Percentiles rank a stretch among this genome's conserved stretches.
These are phyloP conservation scores for Mythimna impura DNA, from an alignment of 2,888 invertebrate species.

Conservation along the genomic window DNA sequence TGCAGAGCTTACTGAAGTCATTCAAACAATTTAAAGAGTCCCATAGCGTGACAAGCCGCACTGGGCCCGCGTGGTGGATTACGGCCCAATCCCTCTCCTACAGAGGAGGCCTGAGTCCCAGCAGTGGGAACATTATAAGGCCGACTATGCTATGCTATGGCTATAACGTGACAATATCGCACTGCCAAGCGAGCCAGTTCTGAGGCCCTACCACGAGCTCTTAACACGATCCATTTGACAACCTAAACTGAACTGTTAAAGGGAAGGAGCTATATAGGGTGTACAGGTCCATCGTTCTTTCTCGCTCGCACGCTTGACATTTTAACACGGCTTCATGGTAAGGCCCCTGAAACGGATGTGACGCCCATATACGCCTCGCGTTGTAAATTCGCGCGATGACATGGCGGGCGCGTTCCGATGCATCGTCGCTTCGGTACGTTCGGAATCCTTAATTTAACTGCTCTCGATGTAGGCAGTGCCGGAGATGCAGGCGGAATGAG, in stretches of 20 bases:
- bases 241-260: too few species aligned
- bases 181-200: conserved; percentile 29
- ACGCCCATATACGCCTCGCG: conserved; percentile 51
- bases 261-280: too few species aligned
- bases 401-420: conserved; percentile 67
- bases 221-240: too few species aligned
- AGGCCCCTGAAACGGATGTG: conserved; percentile 51
- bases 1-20: too few species aligned
- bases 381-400: conserved; percentile 57
- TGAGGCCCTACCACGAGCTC: neutral
- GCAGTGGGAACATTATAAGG: too few species aligned
- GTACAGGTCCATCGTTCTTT: too few species aligned
- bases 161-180: conserved; percentile 25
- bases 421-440: conserved; percentile 73
- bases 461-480: conserved; percentile 73
- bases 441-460: conserved; percentile 87
- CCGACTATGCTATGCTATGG: too few species aligned
- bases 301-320: too few species aligned
- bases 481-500: conserved; percentile 87
- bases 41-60: conserved; percentile 23
- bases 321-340: too few species aligned
- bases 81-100: too few species aligned
- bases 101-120: too few species aligned
- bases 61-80: too few species aligned
- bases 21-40: conserved; percentile 21